A percentile compares a stretch with the other conserved stretches of the same genome.
These are phyloP conservation scores for Stenodema calcarata DNA, from an alignment of 2,888 invertebrate genomes.

Conservation along the genomic window DNA sequence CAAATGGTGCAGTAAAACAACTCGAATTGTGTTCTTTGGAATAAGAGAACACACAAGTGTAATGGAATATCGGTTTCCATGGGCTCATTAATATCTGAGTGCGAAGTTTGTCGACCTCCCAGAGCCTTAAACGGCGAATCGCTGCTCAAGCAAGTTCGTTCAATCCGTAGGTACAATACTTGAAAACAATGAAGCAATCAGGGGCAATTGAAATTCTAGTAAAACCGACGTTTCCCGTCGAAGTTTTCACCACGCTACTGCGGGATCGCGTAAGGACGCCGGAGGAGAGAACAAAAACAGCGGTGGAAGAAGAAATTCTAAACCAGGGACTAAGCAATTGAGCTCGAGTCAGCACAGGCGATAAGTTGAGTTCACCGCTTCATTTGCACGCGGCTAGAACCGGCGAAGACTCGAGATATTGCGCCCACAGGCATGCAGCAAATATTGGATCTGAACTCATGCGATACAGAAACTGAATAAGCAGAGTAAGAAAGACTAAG, in stretches of 20 bases:
- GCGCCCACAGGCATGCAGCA: not conserved
- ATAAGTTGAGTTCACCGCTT: slow-evolving; percentile 29
- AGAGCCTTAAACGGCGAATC: not conserved
- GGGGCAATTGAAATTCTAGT: not conserved
- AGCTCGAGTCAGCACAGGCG: not conserved
- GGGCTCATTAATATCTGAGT: not conserved
- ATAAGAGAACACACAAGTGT: not conserved
- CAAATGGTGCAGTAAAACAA: too few relatives aligned
- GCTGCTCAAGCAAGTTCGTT: not conserved
- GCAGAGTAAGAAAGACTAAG: too few relatives aligned
- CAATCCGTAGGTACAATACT: not conserved
- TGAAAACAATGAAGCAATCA: not conserved
- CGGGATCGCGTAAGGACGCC: not conserved
- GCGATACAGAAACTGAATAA: not conserved
- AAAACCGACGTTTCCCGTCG: not conserved
- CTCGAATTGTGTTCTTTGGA: too few relatives aligned
- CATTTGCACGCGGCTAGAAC: not conserved
- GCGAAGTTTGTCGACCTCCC: not conserved
- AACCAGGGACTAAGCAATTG: not conserved
- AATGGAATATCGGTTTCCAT: not conserved
- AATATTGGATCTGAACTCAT: not conserved
- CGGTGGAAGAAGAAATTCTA: not conserved
- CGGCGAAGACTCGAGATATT: not conserved
- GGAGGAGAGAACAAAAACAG: not conserved
- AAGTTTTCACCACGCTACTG: not conserved